A percentile compares a stretch with the other conserved stretches of the same genome.
Conservation (phyloP, 2,888 invertebrate species). For the Clivina fossor region DNA sequence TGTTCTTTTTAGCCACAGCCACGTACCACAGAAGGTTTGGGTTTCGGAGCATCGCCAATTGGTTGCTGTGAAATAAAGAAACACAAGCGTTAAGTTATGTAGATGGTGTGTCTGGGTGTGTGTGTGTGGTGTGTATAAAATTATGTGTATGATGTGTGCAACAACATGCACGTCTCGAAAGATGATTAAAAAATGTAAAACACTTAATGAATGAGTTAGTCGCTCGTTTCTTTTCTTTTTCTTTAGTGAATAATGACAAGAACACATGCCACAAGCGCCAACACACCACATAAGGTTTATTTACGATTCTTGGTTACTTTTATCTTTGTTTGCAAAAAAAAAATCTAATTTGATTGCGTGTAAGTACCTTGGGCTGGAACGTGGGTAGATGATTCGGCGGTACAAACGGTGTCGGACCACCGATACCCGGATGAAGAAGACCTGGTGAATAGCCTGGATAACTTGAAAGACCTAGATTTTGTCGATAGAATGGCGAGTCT, state of each 20-base stretch:
- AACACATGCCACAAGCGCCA: conserved; percentile 24
- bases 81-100: conserved; percentile 40
- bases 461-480: conserved; percentile 70
- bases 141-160: no score
- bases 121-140: no score
- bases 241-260: conserved; percentile 18
- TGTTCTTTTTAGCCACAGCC: conserved; percentile 30
- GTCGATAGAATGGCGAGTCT: conserved; percentile 78
- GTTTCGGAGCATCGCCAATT: conserved; percentile 59
- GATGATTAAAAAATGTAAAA: no score
- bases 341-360: conserved; percentile 3
- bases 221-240: no score
- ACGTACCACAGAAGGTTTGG: conserved; percentile 65
- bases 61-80: conserved; percentile 48
- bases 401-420: conserved; percentile 81
- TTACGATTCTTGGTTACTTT: no score
- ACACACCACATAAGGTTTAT: conserved; percentile 24
- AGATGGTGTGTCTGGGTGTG: no score
- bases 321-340: no score
- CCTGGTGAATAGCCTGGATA: conserved; percentile 79
- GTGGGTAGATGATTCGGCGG: conserved; percentile 84
- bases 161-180: conserved; percentile 22
- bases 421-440: conserved; percentile 74
- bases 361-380: conserved; percentile 82
- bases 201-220: conserved; percentile 26